Base-by-base conservation (phyloP, 2,888 invertebrate genomes). In the Folsomia candida region DNA sequence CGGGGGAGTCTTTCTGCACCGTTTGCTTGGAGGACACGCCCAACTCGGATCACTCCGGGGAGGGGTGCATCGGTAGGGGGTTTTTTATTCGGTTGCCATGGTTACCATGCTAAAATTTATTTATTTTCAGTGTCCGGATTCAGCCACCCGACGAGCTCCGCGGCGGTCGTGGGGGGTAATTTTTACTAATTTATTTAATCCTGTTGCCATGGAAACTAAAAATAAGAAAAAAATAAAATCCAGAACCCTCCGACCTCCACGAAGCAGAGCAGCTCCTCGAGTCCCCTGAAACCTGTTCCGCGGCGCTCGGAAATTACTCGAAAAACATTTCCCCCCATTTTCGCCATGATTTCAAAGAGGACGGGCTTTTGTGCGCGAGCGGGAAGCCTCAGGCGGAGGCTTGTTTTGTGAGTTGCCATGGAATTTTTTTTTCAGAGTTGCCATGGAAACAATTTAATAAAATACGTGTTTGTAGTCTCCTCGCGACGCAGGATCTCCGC, bases 81-180 rank as follows among this genome's bases (percentile, higher is more conserved):
- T n/a, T n/a, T n/a, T n/a, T n/a, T n/a, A n/a, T n/a, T n/a, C n/a
- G n/a, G n/a, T n/a, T n/a, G n/a, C n/a, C n/a, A n/a, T n/a, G n/a
- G n/a, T n/a, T n/a, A n/a, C n/a, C n/a, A n/a, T n/a, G n/a, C n/a
- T n/a, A n/a, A n/a, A n/a, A n/a, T n/a, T n/a, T n/a, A n/a, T n/a
- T n/a, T n/a, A n/a, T n/a, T n/a, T n/a, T n/a, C n/a, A n/a, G n/a
- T 79, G 1, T 74, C 79, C 0, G 79, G 79, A 3, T 79, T 74
- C 57, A 72, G 72, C 26, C 79, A 79, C 68, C 79, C 79, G 1
- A 71, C 71, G n/a, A 65, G 68, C 20, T 29, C 58, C 6, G 20
- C 51, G 1, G 29, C 65, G 4, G 57, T 6, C 4, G n/a, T n/a
- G 4, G 57, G 57, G 37, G 37, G 37, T 37, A 14, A 4, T 4